Conservation (phyloP, 2,888 invertebrate species). For the Lithophane ornitopus region DNA sequence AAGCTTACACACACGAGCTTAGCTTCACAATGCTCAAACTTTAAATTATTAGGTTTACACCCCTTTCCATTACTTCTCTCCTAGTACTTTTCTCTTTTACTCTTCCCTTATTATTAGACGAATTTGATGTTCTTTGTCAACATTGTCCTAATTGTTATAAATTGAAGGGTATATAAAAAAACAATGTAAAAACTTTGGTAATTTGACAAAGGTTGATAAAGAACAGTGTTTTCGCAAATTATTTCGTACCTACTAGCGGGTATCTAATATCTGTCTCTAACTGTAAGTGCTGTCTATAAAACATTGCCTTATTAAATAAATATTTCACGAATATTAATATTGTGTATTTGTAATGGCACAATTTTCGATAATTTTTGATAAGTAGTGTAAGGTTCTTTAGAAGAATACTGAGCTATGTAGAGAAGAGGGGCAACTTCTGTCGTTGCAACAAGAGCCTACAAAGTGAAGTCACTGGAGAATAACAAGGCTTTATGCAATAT, state of each 20-base stretch:
- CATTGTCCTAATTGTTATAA: conserved; percentile 6
- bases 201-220: conserved; percentile 38
- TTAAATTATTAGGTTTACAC: conserved; percentile 71
- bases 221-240: conserved; percentile 45
- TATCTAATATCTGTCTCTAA: conserved; percentile 69
- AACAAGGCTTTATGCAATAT: not conserved
- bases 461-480: not conserved
- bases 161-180: conserved; percentile 16
- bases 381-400: conserved; percentile 54
- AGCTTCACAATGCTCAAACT: conserved; percentile 85
- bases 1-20: conserved; percentile 84
- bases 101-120: conserved; percentile 57
- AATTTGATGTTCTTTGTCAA: conserved; percentile 56
- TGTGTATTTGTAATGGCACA: conserved; percentile 79
- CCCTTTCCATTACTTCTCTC: conserved; percentile 69
- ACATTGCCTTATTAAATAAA: conserved; percentile 85
- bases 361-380: conserved; percentile 72
- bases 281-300: conserved; percentile 83
- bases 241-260: conserved; percentile 66
- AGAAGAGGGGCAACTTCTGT: conserved; percentile 3
- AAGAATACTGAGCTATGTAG: conserved; percentile 48
- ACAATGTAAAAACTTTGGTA: conserved; percentile 13
- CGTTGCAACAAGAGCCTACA: conserved; percentile 15
- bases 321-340: conserved; percentile 75
- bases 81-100: conserved; percentile 69